A percentile compares a stretch with the other conserved stretches of the same genome.
Conservation (phyloP, 2,888 invertebrate species). For the Apotomis turbidana region DNA sequence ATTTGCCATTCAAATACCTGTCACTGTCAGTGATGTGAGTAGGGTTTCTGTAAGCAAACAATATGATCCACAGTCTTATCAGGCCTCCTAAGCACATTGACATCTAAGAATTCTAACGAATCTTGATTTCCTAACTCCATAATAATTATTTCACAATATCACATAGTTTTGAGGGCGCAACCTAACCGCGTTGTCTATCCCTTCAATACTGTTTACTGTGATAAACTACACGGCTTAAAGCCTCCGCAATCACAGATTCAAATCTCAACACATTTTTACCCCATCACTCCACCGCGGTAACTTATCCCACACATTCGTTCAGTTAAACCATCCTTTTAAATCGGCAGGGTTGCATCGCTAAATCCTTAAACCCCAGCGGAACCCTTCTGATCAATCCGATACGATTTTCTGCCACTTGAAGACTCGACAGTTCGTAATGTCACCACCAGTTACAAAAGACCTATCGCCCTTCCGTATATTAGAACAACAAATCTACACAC, state of each 20-base stretch:
- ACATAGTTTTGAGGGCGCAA: no score
- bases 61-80: no score
- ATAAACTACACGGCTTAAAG: background rate
- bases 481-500: background rate
- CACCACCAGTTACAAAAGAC: constrained; percentile 49
- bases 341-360: constrained; percentile 30
- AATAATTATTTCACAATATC: no score
- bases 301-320: constrained; percentile 21
- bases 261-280: constrained; percentile 30
- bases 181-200: no score
- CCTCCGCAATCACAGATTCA: constrained; percentile 15
- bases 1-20: no score
- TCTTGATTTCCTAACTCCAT: no score
- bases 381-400: constrained; percentile 55
- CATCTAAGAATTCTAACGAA: no score
- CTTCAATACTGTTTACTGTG: no score
- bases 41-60: no score
- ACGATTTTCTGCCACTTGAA: constrained; percentile 75
- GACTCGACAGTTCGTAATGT: constrained; percentile 63
- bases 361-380: constrained; percentile 34
- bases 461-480: constrained; percentile 28
- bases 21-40: no score
- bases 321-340: constrained; percentile 13
- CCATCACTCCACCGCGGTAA: constrained; percentile 16
- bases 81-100: no score